Base-by-base conservation (phyloP, 2,888 invertebrate genomes). In the Euzetes globulus region DNA sequence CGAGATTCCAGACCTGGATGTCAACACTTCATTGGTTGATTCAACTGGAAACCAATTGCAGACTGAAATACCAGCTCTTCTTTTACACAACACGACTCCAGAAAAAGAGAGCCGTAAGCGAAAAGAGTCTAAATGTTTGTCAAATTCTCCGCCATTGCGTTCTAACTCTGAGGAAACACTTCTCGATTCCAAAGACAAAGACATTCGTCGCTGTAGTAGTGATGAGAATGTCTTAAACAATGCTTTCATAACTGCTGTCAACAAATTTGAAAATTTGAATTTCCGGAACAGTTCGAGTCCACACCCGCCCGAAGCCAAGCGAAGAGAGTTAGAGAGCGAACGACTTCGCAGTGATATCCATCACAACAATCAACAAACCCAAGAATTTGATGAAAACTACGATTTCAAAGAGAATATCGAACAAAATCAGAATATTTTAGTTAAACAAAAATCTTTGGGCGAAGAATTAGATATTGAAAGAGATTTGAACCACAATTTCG, bases 121-220 rank as follows among this genome's bases (percentile, higher is more conserved):
- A 9, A 73, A 73, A 63, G 73, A 73, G 22, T 33, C 63, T 15
- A 58, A 73, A 72, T 58, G 37, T 72, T 0, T 27, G 17, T 52
- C 72, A 4, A 70, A 17, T 70, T 47, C 45, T 17, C 70, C 41
- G 25, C 47, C 47, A 22, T 29, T 65, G 15, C 65, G 79, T 13
- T 79, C 79, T 11, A 78, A 77, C 65, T 79, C 79, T 25, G 79
- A 79, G 73, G 79, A 79, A 65, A 72, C 75, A 15, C 55, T 75
- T 27, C 58, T 73, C 22, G 71, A 58, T 15, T 63, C 74, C 13
- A 72, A 77, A 29, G 70, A 75, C 15, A 55, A 68, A 7, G 71
- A 77, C 19, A 72, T 78, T 6, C 72, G 79, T 25, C 75, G 79
- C 25, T 78, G 78, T 22, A 78, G 72, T 41, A 76, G 76, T 27